phyloP scores from a whole-genome alignment of 2,888 invertebrate genomes.

The Tubulanus polymorphus region DNA sequence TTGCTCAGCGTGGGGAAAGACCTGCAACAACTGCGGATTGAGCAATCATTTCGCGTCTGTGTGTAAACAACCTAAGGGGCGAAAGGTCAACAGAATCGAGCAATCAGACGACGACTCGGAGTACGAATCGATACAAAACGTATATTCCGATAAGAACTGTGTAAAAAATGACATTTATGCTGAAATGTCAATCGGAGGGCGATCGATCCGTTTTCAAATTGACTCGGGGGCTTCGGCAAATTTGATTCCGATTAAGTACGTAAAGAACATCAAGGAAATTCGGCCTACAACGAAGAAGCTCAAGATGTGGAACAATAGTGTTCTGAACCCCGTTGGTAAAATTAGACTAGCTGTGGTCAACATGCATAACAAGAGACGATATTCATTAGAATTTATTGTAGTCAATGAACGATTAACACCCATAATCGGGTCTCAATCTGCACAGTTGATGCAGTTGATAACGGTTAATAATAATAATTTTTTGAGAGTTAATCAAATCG shows the following conservation, averaged over 20 bases:
- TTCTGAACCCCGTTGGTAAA: background rate
- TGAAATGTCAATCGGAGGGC: background rate
- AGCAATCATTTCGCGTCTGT: too few species aligned
- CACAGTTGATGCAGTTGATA: constrained; percentile 10
- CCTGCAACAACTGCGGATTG: too few species aligned
- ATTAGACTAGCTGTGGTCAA: background rate
- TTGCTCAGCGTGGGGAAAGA: too few species aligned
- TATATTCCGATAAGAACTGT: too few species aligned
- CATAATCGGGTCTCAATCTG: constrained; percentile 4
- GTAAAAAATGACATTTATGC: background rate
- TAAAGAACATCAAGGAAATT: background rate
- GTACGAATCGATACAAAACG: too few species aligned
- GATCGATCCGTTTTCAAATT: constrained; percentile 9
- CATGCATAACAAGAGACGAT: constrained; percentile 8
- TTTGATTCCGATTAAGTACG: constrained; percentile 8
- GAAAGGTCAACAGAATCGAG: too few species aligned
- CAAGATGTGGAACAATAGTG: constrained; percentile 4
- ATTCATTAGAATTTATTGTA: constrained; percentile 13
- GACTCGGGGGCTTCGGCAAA: constrained; percentile 15
- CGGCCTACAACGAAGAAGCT: background rate
- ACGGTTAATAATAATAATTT: constrained; percentile 10
- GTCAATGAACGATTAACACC: constrained; percentile 8
- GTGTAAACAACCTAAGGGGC: too few species aligned
- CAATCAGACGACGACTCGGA: too few species aligned
- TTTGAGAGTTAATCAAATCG: background rate